Evolutionary conservation across 2,888 invertebrate genomes (phyloP), one percentile per base, ranked within the genome.

Genomic region (Thyatira batis): DNA sequence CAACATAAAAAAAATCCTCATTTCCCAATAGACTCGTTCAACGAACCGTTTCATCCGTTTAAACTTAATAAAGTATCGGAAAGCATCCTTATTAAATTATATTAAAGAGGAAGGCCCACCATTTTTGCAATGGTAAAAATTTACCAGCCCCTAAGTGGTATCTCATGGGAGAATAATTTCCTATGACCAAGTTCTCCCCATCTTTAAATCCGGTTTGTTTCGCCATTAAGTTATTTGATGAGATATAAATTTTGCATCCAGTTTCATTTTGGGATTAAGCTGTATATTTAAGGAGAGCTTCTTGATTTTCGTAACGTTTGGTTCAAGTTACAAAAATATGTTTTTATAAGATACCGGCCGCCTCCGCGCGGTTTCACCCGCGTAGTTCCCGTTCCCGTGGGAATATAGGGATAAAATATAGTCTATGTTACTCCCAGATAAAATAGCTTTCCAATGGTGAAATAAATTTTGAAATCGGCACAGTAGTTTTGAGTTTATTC

Each of bases 41-140:
- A 82, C 81, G 83, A 87, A 84, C 80, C 87, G 83, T 87, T 88
- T 84, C 79, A 84, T 80, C 80, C 80, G 76, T 84, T 85, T 79
- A 81, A 81, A 85, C 77, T 76, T 84, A 87, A 88, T 88, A 87
- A 87, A 85, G 83, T 83, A 88, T 87, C 79, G 84, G 76, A 85
- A 87, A 88, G 82, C 73, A 84, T 78, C 80, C 78, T 86, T 85
- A 88, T 89, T 87, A 84, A 85, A 85, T 88, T 27, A 27, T 48
- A 77, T 68, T 80, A 78, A 73, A 82, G 71, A 71, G 52, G 67
- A 54, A 55, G 49, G 49, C 50, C 50, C 28, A 63, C 61, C 62
- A 61, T 60, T 60, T 67, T 58, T 56, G 52, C 53, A 60, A 66
- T 66, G 67, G 45, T 57, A 64, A 67, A 76, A 78, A 73, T 81